Evolutionary conservation across 2,888 invertebrate species (phyloP).

Genomic region (Lepas anatifera): DNA sequence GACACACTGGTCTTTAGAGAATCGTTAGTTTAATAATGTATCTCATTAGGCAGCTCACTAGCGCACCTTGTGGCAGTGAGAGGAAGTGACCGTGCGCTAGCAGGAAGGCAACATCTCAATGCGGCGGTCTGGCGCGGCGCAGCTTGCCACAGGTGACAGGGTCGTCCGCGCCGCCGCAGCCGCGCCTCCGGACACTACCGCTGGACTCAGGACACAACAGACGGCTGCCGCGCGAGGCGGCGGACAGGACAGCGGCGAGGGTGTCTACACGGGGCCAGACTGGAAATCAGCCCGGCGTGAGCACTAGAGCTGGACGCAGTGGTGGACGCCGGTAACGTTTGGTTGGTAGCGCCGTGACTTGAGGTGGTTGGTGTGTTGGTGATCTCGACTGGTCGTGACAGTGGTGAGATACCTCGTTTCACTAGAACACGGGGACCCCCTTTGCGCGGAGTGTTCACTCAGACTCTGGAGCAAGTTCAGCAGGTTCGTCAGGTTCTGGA

Average conservation of each 20-base stretch:
- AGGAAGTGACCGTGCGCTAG: neutral
- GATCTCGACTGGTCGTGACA: too few species aligned
- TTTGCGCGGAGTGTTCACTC: too few species aligned
- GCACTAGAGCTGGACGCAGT: too few species aligned
- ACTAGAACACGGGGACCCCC: too few species aligned
- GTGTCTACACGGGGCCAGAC: too few species aligned
- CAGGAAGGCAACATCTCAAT: neutral
- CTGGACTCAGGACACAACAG: neutral
- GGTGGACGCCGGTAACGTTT: too few species aligned
- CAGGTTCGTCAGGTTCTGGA: too few species aligned
- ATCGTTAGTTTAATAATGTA: constrained; percentile 12
- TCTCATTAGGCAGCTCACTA: constrained; percentile 6
- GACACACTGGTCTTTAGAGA: neutral
- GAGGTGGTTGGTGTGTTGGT: too few species aligned
- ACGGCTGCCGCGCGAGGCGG: neutral
- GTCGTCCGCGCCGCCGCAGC: neutral
- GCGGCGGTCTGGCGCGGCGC: neutral
- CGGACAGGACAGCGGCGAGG: neutral
- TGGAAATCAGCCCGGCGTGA: too few species aligned
- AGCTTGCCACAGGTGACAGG: neutral
- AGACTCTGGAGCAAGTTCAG: too few species aligned
- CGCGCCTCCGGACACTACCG: neutral
- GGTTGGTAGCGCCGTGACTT: too few species aligned
- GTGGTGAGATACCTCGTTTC: too few species aligned
- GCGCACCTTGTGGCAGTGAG: neutral